These are phyloP conservation scores for Drosophila siamana DNA, from an alignment of 2,888 invertebrate species.

Conservation along the genomic window DNA sequence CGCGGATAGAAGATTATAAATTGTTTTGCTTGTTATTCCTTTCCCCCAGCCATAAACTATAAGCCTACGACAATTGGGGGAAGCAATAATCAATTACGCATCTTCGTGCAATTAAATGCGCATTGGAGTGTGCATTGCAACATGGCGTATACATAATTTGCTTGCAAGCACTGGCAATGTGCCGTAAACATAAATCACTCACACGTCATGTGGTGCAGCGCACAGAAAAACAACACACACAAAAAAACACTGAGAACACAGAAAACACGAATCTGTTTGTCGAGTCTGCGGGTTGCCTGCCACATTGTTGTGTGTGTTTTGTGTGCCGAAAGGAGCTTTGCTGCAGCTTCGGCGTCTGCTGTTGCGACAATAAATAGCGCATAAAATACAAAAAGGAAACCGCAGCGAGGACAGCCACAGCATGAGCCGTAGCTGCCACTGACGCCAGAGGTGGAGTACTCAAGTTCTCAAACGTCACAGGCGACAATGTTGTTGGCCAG, in stretches of 20 bases:
- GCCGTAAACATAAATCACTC: conserved; percentile 72
- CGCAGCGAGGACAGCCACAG: conserved; percentile 39
- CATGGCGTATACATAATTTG: conserved; percentile 61
- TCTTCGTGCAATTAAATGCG: conserved; percentile 66
- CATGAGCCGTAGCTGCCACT: conserved; percentile 14
- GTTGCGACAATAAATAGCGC: conserved; percentile 60
- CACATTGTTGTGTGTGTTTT: conserved; percentile 59
- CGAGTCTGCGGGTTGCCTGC: conserved; percentile 32
- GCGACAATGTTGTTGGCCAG: conserved; percentile 56
- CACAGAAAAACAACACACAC: conserved; percentile 40
- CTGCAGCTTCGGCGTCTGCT: conserved; percentile 13
- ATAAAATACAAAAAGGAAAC: conserved; percentile 62
- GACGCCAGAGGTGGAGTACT: conserved; percentile 5
- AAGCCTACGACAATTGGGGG: too few relatives aligned
- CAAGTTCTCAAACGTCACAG: conserved; percentile 30
- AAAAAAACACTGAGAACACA: too few relatives aligned
- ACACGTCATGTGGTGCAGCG: conserved; percentile 70
- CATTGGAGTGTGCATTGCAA: conserved; percentile 51
- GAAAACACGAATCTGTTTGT: conserved; percentile 47
- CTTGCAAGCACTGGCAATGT: conserved; percentile 41
- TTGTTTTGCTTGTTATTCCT: background rate
- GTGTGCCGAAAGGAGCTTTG: conserved; percentile 4
- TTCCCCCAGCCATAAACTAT: too few relatives aligned
- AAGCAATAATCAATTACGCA: conserved; percentile 55
- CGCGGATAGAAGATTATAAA: background rate